Evolutionary conservation across 1,140 invertebrate species (phyloP), one percentile per base, ranked within the genome.

Genomic region (Acromyrmex charruanus): DNA sequence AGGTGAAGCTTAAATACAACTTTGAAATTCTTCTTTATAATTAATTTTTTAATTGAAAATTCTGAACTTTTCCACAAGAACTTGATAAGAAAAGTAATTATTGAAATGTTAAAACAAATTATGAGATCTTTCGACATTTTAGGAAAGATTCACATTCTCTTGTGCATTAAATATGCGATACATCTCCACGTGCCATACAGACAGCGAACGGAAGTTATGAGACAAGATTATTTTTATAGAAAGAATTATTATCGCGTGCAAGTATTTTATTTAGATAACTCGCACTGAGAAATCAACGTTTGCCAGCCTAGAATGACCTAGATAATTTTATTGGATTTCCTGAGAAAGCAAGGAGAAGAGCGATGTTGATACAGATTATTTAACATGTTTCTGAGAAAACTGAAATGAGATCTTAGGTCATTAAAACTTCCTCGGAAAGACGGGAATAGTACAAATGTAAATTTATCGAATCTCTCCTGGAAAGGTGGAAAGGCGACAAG

Each of bases 311-410:
- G 51, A 74, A 61, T 49, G 80, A 61, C 68, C 80, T 44, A 72
- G 10, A 28, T 82, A 82, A 61, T 74, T 74, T 72, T 61, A 82
- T 82, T 44, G 68, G 55, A 51, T 75, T 74, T 75, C 21, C 69
- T 49, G 55, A 61, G 69, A 35, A 35, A 74, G 55, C 14, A 35
- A 0, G 21, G 14, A 59, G 25, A 61, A 61, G 18, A 84, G 39
- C 39, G 69, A 61, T 25, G 44, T 84, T 82, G 55, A 49, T 74
- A 25, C 25, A 63, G 55, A 51, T 84, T 82, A 82, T 82, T 84
- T 75, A 74, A 63, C 28, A 39, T 21, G 39, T 75, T 39, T 75
- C 55, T 3, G 80, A 84, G 68, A 82, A 58, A 61, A 82, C 21
- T 61, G 25, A 14, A 65, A 51, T 71, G 53, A 58, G 14, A 84